Evolutionary conservation across 2,113 vertebrate species (phyloP), one percentile per base, ranked within the genome.

Genomic region (Puntigrus tetrazona): DNA sequence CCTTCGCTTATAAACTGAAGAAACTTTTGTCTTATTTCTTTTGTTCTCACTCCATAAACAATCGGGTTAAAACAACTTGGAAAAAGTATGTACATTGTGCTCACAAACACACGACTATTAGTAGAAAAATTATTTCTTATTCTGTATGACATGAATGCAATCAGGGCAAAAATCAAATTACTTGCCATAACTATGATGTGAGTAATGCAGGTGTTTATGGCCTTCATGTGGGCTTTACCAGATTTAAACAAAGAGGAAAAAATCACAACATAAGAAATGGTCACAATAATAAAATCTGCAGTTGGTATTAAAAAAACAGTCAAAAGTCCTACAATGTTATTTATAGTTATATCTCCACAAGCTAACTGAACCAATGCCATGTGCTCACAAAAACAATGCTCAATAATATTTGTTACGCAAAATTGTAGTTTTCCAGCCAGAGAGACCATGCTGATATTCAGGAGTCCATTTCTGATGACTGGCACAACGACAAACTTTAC

Each of bases 281-380:
- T 20, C 4, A 84, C 65, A 5, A 89, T 47, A 63, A 89, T n/a
- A 38, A 50, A 81, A 84, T 89, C 88, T 70, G 76, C 6, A 36
- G 73, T 52, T 73, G 36, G 45, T 11, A 83, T 65, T 4, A 78
- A 8, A 41, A 89, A 89, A 69, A 45, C 55, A 16, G 61, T 1
- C 0, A 76, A 41, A 34, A 92, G 87, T 3, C 90, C 92, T 50
- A 91, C 83, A 0, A 86, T 75, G 80, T 89, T 91, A 57, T 92
- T 90, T 13, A 85, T 82, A 2, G 90, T 86, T 22, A 85, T 84
- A 31, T 92, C 88, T 13, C 88, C 91, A 11, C 91, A 92, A 27
- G 89, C 90, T 61, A 93, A 86, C 65, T 87, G 91, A 89, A 91
- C 89, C 29, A 92, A 83, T 43, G 89, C 92, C 91, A 89, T 91